Base-by-base conservation (phyloP, 2,113 vertebrate species). In the Hystrix cristata region DNA sequence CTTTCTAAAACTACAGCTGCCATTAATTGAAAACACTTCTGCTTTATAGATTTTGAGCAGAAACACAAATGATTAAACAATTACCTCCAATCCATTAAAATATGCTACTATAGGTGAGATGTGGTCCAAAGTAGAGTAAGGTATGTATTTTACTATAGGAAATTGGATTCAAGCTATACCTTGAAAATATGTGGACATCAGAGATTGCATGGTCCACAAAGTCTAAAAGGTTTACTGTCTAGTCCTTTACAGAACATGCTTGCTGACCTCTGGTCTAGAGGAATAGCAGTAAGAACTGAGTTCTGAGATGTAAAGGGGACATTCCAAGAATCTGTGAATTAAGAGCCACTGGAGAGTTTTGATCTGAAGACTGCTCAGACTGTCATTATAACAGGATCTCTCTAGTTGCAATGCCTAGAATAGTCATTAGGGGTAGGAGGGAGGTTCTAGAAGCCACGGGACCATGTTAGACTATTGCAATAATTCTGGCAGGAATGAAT, bases 11-110 rank as follows among this genome's bases (percentile, higher is more conserved):
- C 81, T 23, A 93, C 48, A 97, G 79, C 43, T 79, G 13, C 95
- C 43, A 91, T 16, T 97, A 97, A 98, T 72, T 95, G n/a, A 80
- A 97, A 96, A 98, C 14, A 88, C 72, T 87, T 98, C 95, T 83
- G 95, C 85, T 85, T 97, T 94, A 95, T 29, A 85, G 84, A 96
- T 60, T 97, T 97, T 98, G 90, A 97, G 85, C 48, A 97, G 91
- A 93, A 96, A 98, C 51, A 81, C 65, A 95, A 91, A 95, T 95
- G 90, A 55, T 43, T 64, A 96, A 97, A 98, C 9, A 94, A 95
- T 84, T 82, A 97, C 38, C 96, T 83, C 55, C 60, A 96, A 76
- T 96, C 95, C 92, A 83, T 97, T 98, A 96, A 98, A 97, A 93
- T 87, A 92, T 34, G 72, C 87, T 97, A 62, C 83, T 97, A 38